Evolutionary conservation across 2,888 invertebrate species (phyloP).

Genomic region (Thymelicus acteon): DNA sequence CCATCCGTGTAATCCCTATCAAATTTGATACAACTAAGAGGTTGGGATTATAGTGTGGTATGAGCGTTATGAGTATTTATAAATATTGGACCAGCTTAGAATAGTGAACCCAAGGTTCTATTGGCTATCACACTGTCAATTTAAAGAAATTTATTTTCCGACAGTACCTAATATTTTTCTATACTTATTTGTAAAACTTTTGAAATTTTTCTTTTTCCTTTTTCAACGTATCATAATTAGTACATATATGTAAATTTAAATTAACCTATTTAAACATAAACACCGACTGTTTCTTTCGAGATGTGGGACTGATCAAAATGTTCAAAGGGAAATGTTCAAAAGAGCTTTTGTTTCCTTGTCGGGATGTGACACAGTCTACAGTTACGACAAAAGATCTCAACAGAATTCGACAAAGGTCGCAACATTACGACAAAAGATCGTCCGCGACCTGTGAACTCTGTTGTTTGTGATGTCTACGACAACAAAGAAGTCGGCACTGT

Average conservation of each 20-base stretch:
- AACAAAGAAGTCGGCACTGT: constrained; percentile 41
- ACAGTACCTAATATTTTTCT: too few species aligned
- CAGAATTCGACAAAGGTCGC: constrained; percentile 34
- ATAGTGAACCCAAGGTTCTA: too few species aligned
- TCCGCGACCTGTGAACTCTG: constrained; percentile 49
- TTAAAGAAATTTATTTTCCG: too few species aligned
- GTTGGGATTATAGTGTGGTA: too few species aligned
- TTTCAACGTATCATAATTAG: background rate
- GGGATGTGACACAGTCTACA: constrained; percentile 43
- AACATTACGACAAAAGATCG: constrained; percentile 28
- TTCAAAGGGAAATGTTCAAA: constrained; percentile 43
- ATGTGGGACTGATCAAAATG: constrained; percentile 39
- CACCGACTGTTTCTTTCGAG: constrained; percentile 10
- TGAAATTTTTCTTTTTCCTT: constrained; percentile 6
- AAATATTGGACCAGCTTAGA: too few species aligned
- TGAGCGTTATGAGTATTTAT: too few species aligned
- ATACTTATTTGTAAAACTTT: too few species aligned
- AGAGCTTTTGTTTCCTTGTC: constrained; percentile 46
- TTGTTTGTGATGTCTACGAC: constrained; percentile 44
- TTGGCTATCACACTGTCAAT: too few species aligned
- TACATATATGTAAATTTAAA: constrained; percentile 25
- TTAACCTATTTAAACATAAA: constrained; percentile 31
- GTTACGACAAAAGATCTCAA: constrained; percentile 32
- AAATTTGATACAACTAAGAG: too few species aligned
- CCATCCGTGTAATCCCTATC: too few species aligned